Percentiles rank a stretch among this genome's conserved stretches.
Evolutionary conservation across 2,888 invertebrate species (phyloP).

Genomic region (Tyria jacobaeae): DNA sequence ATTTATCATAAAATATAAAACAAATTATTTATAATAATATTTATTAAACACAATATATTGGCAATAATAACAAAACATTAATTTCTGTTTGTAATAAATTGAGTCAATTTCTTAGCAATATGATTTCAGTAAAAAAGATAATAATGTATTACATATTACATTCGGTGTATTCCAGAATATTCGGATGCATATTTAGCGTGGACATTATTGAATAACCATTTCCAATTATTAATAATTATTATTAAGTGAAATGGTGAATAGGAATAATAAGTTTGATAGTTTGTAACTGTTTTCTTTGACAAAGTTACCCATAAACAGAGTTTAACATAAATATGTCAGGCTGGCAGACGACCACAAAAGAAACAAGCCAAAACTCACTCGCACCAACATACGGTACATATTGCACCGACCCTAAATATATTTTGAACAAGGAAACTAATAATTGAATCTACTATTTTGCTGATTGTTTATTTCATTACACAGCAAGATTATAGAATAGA

Average conservation of each 20-base stretch:
- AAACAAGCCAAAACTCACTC: too few species aligned
- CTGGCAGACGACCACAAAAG: too few species aligned
- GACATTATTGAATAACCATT: background rate
- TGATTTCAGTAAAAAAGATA: conserved; percentile 27
- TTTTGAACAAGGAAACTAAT: too few species aligned
- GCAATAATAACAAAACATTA: conserved; percentile 57
- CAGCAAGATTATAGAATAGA: too few species aligned
- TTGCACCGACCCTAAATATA: too few species aligned
- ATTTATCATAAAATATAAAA: background rate
- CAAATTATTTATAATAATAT: conserved; percentile 42
- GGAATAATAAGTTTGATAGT: background rate
- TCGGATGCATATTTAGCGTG: background rate
- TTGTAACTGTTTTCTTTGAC: too few species aligned
- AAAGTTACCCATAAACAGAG: too few species aligned
- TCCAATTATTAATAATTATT: too few species aligned
- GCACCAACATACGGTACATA: too few species aligned
- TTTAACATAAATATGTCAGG: too few species aligned
- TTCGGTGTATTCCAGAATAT: background rate
- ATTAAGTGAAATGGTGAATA: background rate
- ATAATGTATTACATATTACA: background rate
- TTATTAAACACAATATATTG: conserved; percentile 54
- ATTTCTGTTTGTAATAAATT: conserved; percentile 35
- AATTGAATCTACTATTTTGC: too few species aligned
- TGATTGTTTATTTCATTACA: too few species aligned
- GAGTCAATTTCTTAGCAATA: conserved; percentile 30